Base-by-base conservation (phyloP, 2,888 invertebrate species). In the Scaptomyza flava region DNA sequence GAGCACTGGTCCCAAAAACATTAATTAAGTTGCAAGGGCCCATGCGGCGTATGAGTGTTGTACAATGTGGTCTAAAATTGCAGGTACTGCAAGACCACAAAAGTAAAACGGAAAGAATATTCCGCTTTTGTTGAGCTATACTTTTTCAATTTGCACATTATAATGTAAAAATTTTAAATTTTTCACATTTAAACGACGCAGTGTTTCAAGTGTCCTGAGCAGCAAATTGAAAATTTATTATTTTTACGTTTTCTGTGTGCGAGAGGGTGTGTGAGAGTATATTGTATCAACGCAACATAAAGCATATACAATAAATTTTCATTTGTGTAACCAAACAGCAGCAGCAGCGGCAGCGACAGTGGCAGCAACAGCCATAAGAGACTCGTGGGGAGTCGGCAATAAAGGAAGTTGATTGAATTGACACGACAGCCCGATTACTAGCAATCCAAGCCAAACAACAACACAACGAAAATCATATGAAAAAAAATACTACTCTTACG, bases 251-350 rank as follows among this genome's bases (percentile, higher is more conserved):
- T 36, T 59, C 48, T 51, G 2, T 36, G 3, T 4, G 17, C 3
- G 9, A 7, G 38, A 14, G 41, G 17, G 14, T 7, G 6, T 7
- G 38, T 14, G 14, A 38, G 41, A 14, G 38, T 6, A 6, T 41
- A 71, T 68, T 82, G 83, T 77, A 82, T 72, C 81, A 72, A 72
- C 78, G 75, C 78, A 79, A 80, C 76, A 76, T 76, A 81, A 81
- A 81, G 81, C 81, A 79, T 67, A 79, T 82, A 84, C 77, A 83
- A 83, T 83, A 84, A 83, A 83, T 84, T 83, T 82, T 83, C 82
- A 84, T 83, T 83, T 84, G 82, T 79, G 68, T 83, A 70, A 79
- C 80, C 82, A 84, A 79, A 82, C 81, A 72, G 65, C 47, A 52
- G 45, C 53, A 60, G 42, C 31, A 43, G 33, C 54, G 50, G 45